These are phyloP conservation scores for Anoplolepis gracilipes DNA, from an alignment of 1,140 invertebrate species.

Conservation along the genomic window DNA sequence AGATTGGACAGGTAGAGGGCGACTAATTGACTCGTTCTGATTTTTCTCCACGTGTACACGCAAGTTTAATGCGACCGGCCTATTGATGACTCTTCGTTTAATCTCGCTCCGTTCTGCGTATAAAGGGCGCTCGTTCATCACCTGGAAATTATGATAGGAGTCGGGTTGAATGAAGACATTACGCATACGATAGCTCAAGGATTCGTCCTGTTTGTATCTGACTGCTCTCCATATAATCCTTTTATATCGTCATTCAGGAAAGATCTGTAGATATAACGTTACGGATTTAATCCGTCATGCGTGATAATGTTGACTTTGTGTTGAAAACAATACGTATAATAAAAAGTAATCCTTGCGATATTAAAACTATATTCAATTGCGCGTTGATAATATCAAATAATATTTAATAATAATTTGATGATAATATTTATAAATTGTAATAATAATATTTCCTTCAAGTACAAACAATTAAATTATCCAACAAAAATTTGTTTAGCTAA, in stretches of 20 bases:
- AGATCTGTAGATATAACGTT: background rate
- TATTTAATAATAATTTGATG: too few species aligned
- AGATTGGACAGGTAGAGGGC: constrained; percentile 41
- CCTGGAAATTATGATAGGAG: constrained; percentile 82
- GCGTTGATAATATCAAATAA: background rate
- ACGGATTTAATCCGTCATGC: constrained; percentile 34
- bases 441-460: background rate
- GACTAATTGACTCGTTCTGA: constrained; percentile 67
- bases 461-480: background rate
- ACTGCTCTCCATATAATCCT: constrained; percentile 50
- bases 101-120: constrained; percentile 78
- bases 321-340: background rate
- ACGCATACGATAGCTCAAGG: constrained; percentile 79
- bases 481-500: background rate
- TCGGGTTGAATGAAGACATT: constrained; percentile 82
- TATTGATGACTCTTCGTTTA: constrained; percentile 80
- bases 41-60: constrained; percentile 33
- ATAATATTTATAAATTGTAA: too few species aligned
- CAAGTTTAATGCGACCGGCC: constrained; percentile 60
- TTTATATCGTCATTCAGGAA: constrained; percentile 51
- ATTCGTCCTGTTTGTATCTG: constrained; percentile 70
- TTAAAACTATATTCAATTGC: background rate
- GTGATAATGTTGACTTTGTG: background rate
- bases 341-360: background rate
- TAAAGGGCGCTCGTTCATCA: constrained; percentile 83